A percentile compares a stretch with the other conserved stretches of the same genome.
Conservation (phyloP, 1,140 invertebrate genomes). For the Pectinophora gossypiella region DNA sequence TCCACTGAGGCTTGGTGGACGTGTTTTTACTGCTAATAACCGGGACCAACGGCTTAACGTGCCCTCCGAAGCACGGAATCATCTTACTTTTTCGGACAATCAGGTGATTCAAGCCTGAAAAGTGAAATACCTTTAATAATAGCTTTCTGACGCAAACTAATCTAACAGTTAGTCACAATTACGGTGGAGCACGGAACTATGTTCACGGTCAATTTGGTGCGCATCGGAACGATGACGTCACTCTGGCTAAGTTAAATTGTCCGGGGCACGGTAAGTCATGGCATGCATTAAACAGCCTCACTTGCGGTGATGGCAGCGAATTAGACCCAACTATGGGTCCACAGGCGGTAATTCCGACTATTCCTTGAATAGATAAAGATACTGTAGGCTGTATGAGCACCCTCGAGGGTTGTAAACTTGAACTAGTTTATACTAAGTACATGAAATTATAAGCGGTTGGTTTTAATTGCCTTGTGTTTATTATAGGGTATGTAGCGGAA, state of each 20-base stretch:
- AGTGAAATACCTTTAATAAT: too few relatives aligned
- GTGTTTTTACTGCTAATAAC: too few relatives aligned
- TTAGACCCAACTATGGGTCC: neutral
- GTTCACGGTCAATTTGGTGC: slow-evolving; percentile 37
- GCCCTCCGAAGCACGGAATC: too few relatives aligned
- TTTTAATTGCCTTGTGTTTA: too few relatives aligned
- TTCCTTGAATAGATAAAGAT: neutral
- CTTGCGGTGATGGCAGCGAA: neutral
- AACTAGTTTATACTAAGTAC: neutral
- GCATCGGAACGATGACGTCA: slow-evolving; percentile 20
- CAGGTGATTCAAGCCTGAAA: too few relatives aligned
- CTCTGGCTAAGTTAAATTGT: slow-evolving; percentile 3
- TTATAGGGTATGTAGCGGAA: too few relatives aligned
- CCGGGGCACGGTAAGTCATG: neutral
- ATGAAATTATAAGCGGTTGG: too few relatives aligned
- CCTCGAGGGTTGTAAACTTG: neutral
- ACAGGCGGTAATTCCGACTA: neutral
- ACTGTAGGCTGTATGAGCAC: neutral
- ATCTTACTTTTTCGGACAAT: too few relatives aligned
- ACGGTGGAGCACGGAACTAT: slow-evolving; percentile 19
- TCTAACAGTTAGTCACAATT: neutral
- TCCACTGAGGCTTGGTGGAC: too few relatives aligned
- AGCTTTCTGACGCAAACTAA: too few relatives aligned
- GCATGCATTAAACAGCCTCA: neutral
- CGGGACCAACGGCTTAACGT: too few relatives aligned